These are phyloP conservation scores for Aphodius granarius DNA, from an alignment of 2,888 invertebrate species.

Conservation along the genomic window DNA sequence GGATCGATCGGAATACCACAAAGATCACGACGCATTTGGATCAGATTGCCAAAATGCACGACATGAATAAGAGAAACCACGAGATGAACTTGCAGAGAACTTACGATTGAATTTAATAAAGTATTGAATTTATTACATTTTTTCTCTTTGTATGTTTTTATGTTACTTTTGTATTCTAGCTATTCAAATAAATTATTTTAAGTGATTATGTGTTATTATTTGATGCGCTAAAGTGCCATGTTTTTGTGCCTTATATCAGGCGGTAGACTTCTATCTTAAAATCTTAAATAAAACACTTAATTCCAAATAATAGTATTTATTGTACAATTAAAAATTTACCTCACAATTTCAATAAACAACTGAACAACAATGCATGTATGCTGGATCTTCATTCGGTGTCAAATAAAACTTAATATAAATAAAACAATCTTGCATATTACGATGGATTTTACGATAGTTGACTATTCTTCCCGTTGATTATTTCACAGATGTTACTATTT, in stretches of 20 bases:
- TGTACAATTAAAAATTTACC: constrained; percentile 3
- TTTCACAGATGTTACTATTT: neutral
- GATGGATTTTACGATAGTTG: neutral
- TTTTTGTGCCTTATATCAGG: no score
- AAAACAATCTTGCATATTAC: neutral
- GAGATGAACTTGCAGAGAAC: constrained; percentile 34
- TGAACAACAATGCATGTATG: neutral
- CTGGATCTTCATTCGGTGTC: neutral
- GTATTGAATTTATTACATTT: neutral
- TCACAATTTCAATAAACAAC: neutral
- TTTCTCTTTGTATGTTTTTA: neutral
- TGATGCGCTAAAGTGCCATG: no score
- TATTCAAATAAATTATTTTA: neutral
- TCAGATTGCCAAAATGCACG: constrained; percentile 79
- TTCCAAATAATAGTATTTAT: constrained; percentile 3
- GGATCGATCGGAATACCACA: constrained; percentile 86
- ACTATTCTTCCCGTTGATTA: neutral
- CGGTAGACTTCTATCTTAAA: no score
- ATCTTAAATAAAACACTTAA: neutral
- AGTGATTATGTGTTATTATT: no score
- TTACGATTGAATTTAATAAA: constrained; percentile 27
- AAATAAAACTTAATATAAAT: neutral
- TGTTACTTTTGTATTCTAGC: neutral
- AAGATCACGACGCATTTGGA: constrained; percentile 78
- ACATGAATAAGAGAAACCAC: constrained; percentile 69